Evolutionary conservation across 2,888 invertebrate genomes (phyloP).

Genomic region (Hirtodrosophila alboralis): DNA sequence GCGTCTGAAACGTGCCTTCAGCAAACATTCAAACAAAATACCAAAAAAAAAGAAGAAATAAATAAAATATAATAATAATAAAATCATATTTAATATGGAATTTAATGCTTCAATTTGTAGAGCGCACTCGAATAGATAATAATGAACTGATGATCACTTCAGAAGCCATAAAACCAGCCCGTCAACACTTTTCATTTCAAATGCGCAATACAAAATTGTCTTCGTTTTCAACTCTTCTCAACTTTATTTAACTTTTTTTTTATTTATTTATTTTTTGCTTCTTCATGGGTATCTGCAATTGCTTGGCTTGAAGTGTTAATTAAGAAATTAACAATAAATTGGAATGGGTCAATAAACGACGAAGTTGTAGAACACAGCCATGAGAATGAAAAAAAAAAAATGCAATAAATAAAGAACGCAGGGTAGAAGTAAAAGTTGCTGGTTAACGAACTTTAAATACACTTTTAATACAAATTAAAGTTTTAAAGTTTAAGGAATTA

Average conservation of each 20-base stretch:
- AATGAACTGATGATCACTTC: constrained; percentile 52
- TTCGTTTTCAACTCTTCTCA: constrained; percentile 14
- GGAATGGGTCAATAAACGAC: constrained; percentile 55
- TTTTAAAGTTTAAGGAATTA: too few relatives aligned
- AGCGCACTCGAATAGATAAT: constrained; percentile 67
- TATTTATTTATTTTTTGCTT: constrained; percentile 2
- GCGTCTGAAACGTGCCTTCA: constrained; percentile 61
- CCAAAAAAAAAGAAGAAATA: constrained; percentile 30
- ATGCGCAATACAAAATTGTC: constrained; percentile 70
- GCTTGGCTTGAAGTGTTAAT: constrained; percentile 63
- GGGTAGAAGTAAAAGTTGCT: too few relatives aligned
- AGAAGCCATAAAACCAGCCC: constrained; percentile 47
- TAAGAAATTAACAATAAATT: constrained; percentile 65
- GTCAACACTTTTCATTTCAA: constrained; percentile 73
- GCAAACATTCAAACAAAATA: constrained; percentile 56
- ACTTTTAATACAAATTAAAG: too few relatives aligned
- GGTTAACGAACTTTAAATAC: too few relatives aligned
- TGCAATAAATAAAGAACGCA: too few relatives aligned
- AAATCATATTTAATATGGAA: constrained; percentile 31
- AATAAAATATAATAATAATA: constrained; percentile 17
- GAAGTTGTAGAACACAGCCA: constrained; percentile 25
- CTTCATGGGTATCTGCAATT: constrained; percentile 21
- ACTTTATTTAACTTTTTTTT: too few relatives aligned
- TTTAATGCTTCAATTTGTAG: constrained; percentile 75
- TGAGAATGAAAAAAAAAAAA: not conserved